Base-by-base conservation (phyloP, 2,888 invertebrate genomes). In the Pristionchus fissidentatus region DNA sequence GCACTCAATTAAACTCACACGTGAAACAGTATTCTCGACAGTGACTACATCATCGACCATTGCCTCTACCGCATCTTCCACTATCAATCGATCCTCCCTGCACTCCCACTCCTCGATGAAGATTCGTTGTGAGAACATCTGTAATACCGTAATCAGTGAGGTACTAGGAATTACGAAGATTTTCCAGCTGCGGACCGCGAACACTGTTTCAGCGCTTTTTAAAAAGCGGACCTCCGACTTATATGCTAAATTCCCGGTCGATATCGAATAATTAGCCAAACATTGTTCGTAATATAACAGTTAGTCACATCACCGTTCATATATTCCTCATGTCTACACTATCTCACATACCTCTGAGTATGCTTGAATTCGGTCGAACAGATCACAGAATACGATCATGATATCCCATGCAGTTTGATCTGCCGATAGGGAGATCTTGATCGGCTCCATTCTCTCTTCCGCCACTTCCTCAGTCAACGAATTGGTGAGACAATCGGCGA, bases 301-400 rank as follows among this genome's bases (percentile, higher is more conserved):
- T n/a, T n/a, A n/a, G n/a, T n/a, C n/a, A n/a, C n/a, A n/a, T n/a
- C n/a, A n/a, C n/a, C n/a, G n/a, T n/a, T n/a, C n/a, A n/a, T n/a
- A n/a, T n/a, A n/a, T n/a, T n/a, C n/a, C n/a, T n/a, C 49, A 15
- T n/a, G n/a, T 3, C 19, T 46, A 3, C 3, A 75, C 1, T 32
- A 32, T n/a, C 15, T 35, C 77, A 84, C 85, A n/a, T 26, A 87
- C 86, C 75, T 83, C 79, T 3, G 88, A 87, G 52, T 85, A 86
- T 3, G 83, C 62, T n/a, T 87, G 84, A 35, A 89, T 88, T 32
- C 89, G 66, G 66, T 89, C 89, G 83, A 85, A 88, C 0, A 89
- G 66, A 75, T 89, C 89, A 43, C 89, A 89, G 83, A 89, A 89
- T 3, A 87, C 49, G 0, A 85, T 88, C 62, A 81, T 41, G 13